phyloP scores from a whole-genome alignment of 2,888 invertebrate genomes.

The Panopea generosa region DNA sequence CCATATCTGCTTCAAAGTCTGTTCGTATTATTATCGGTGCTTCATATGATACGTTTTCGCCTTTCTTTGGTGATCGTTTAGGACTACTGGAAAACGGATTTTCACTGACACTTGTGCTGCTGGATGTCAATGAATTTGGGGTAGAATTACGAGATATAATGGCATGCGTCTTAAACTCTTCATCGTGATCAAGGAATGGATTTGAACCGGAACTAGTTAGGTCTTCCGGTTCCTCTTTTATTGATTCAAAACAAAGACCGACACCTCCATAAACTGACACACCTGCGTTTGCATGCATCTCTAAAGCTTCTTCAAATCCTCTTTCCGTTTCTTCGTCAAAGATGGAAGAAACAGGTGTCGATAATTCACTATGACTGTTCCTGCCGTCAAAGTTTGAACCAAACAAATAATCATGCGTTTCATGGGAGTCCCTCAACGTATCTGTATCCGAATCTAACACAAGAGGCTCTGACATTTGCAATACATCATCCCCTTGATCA shows the following conservation, averaged over 20 bases:
- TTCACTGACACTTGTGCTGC: slow-evolving; percentile 57
- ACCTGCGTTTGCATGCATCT: slow-evolving; percentile 56
- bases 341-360: slow-evolving; percentile 60
- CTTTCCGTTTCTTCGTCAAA: slow-evolving; percentile 75
- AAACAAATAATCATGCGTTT: slow-evolving; percentile 16
- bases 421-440: slow-evolving; percentile 42
- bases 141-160: slow-evolving; percentile 61
- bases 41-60: not conserved
- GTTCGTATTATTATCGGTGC: slow-evolving; percentile 18
- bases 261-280: slow-evolving; percentile 61
- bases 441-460: slow-evolving; percentile 59
- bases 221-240: slow-evolving; percentile 74
- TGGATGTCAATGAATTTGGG: slow-evolving; percentile 56
- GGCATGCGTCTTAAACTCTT: slow-evolving; percentile 69
- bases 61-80: not conserved
- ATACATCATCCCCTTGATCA: slow-evolving; percentile 5
- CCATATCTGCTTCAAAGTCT: slow-evolving; percentile 38
- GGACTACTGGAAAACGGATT: slow-evolving; percentile 45
- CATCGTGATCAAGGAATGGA: slow-evolving; percentile 54
- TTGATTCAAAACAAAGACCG: slow-evolving; percentile 73
- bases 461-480: slow-evolving; percentile 45
- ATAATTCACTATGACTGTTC: slow-evolving; percentile 37
- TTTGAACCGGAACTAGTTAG: slow-evolving; percentile 61
- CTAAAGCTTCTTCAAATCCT: slow-evolving; percentile 75
- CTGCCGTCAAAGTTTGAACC: not conserved